phyloP scores from a whole-genome alignment of 2,888 invertebrate species.

The Terebella lapidaria region DNA sequence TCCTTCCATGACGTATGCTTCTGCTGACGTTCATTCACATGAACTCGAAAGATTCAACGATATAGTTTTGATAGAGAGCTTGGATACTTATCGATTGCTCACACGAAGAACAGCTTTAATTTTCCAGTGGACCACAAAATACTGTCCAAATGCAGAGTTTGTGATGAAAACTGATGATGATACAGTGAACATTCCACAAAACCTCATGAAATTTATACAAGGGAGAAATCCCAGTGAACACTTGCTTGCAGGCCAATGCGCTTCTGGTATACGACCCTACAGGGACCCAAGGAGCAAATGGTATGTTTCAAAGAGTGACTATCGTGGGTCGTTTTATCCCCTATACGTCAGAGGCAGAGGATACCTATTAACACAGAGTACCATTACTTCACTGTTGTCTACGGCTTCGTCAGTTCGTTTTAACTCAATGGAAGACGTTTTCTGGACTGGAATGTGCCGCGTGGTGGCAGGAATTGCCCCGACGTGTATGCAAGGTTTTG shows the following conservation, averaged over 20 bases:
- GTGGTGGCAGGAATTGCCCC: constrained; percentile 18
- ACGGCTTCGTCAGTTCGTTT: constrained; percentile 17
- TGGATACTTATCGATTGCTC: constrained; percentile 18
- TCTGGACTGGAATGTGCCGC: constrained; percentile 22
- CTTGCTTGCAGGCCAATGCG: constrained; percentile 24
- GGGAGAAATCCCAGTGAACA: background rate
- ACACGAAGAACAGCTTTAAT: constrained; percentile 25
- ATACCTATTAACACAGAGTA: constrained; percentile 22
- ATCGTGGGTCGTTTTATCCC: constrained; percentile 25
- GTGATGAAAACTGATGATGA: constrained; percentile 28
- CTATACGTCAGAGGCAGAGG: constrained; percentile 27
- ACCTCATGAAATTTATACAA: constrained; percentile 16
- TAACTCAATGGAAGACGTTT: constrained; percentile 27
- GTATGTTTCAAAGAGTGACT: constrained; percentile 14
- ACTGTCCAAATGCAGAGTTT: constrained; percentile 18
- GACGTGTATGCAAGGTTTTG: constrained; percentile 5
- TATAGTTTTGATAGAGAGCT: constrained; percentile 17
- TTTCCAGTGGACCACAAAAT: constrained; percentile 16
- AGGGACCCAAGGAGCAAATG: constrained; percentile 21
- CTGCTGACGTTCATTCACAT: constrained; percentile 11
- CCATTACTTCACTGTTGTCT: constrained; percentile 12
- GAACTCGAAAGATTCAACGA: constrained; percentile 19
- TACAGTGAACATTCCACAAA: constrained; percentile 24
- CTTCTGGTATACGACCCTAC: constrained; percentile 25
- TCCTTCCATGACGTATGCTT: constrained; percentile 22